These are phyloP conservation scores for Parotocinclus haroldoi DNA, from an alignment of 2,797 vertebrate species.

Conservation along the genomic window DNA sequence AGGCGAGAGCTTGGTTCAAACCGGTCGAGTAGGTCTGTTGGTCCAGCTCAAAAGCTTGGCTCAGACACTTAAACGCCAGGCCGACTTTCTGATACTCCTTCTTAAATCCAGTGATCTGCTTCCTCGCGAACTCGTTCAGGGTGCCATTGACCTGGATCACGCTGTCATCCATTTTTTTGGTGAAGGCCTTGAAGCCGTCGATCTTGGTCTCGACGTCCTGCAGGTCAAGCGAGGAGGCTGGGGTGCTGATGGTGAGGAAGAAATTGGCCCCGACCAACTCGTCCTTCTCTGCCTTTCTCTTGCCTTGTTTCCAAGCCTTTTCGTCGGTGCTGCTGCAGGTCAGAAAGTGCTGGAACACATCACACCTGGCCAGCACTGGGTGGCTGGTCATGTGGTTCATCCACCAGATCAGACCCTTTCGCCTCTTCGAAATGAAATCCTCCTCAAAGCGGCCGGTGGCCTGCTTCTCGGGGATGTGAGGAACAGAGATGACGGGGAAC, in stretches of 20 bases:
- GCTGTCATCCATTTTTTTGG: slow-evolving; percentile 95
- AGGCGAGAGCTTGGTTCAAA: slow-evolving; percentile 92
- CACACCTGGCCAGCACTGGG: slow-evolving; percentile 87
- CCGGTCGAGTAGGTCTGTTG: slow-evolving; percentile 86
- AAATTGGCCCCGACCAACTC: slow-evolving; percentile 98
- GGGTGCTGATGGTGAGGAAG: slow-evolving; percentile 91
- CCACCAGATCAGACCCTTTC: slow-evolving; percentile 94
- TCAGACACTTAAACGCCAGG: slow-evolving; percentile 86
- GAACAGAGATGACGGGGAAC: slow-evolving; percentile 94
- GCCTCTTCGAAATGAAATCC: slow-evolving; percentile 96
- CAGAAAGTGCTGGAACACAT: slow-evolving; percentile 96
- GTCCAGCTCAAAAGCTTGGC: slow-evolving; percentile 95
- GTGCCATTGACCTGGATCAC: slow-evolving; percentile 88
- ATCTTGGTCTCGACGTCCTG: slow-evolving; percentile 94
- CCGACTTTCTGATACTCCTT: slow-evolving; percentile 98
- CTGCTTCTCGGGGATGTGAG: slow-evolving; percentile 96
- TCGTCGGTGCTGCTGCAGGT: slow-evolving; percentile 89
- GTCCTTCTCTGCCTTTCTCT: slow-evolving; percentile 93
- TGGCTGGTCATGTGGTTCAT: slow-evolving; percentile 99
- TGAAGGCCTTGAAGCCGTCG: slow-evolving; percentile 92
- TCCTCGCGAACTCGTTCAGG: slow-evolving; percentile 87
- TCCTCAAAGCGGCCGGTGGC: slow-evolving; percentile 96
- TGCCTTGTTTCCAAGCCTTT: slow-evolving; percentile 96
- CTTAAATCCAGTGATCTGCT: slow-evolving; percentile 93
- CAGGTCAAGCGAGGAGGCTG: slow-evolving; percentile 78